Evolutionary conservation across 2,888 invertebrate species (phyloP).

Genomic region (Artemia sinica): DNA sequence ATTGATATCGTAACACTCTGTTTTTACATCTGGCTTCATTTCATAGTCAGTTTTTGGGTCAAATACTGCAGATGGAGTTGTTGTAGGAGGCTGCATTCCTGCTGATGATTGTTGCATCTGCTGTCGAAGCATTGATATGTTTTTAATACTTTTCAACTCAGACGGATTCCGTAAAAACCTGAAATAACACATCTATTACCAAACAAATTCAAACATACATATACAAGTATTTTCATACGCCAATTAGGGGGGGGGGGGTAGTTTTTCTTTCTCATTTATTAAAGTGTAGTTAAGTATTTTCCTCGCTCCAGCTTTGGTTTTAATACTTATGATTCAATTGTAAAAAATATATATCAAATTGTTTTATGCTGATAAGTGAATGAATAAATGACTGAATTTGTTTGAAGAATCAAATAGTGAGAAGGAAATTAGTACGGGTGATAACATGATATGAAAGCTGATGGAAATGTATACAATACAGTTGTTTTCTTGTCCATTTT

Average conservation of each 20-base stretch:
- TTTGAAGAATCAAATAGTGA: too few relatives aligned
- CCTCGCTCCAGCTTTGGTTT: too few relatives aligned
- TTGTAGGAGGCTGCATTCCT: slow-evolving; percentile 8
- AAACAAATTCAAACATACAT: neutral
- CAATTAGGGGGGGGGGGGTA: neutral
- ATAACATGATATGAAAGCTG: too few relatives aligned
- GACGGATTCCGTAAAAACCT: slow-evolving; percentile 82
- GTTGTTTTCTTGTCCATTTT: too few relatives aligned
- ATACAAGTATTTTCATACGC: neutral
- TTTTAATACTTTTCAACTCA: slow-evolving; percentile 82
- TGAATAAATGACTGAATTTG: too few relatives aligned
- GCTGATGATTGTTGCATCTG: slow-evolving; percentile 32
- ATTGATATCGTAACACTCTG: neutral
- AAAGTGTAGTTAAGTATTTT: neutral
- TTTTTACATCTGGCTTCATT: neutral
- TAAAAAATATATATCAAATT: too few relatives aligned
- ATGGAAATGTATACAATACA: too few relatives aligned
- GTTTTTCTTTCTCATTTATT: slow-evolving; percentile 1
- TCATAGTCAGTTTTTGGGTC: slow-evolving; percentile 1
- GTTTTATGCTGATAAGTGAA: too few relatives aligned
- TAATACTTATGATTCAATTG: too few relatives aligned
- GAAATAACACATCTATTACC: slow-evolving; percentile 27
- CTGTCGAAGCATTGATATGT: slow-evolving; percentile 68
- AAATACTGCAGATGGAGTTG: slow-evolving; percentile 13
- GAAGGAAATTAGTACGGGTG: too few relatives aligned